phyloP scores from a whole-genome alignment of 2,888 invertebrate species.

The Aleiodes alternator region DNA sequence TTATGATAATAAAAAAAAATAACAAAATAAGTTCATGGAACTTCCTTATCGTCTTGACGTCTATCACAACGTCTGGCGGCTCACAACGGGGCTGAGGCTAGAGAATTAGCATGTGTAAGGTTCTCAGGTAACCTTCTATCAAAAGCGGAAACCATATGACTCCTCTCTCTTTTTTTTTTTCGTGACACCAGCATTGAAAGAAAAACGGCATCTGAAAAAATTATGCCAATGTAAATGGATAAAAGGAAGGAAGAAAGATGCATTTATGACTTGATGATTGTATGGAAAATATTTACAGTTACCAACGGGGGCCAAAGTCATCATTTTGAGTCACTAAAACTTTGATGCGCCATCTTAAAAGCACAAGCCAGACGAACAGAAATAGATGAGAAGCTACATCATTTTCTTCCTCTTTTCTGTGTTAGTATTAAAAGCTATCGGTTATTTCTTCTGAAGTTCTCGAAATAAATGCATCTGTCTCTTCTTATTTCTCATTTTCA shows the following conservation, averaged over 20 bases:
- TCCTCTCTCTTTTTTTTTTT: constrained; percentile 4
- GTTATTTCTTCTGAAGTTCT: constrained; percentile 11
- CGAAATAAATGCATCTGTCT: neutral
- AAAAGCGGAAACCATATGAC: constrained; percentile 21
- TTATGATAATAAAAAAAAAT: neutral
- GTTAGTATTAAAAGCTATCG: constrained; percentile 1
- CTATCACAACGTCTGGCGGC: constrained; percentile 18
- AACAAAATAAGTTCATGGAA: constrained; percentile 21
- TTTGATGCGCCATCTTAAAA: neutral
- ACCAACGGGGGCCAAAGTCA: constrained; percentile 5
- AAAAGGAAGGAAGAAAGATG: too few species aligned
- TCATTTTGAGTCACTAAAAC: constrained; percentile 26
- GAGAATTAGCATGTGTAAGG: constrained; percentile 23
- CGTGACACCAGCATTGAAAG: neutral
- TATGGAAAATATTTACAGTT: constrained; percentile 10
- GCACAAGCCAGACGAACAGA: constrained; percentile 6
- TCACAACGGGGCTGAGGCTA: neutral
- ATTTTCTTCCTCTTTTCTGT: constrained; percentile 16
- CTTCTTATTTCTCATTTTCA: constrained; percentile 21
- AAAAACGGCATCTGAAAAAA: neutral
- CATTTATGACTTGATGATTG: too few species aligned
- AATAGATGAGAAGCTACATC: constrained; percentile 37
- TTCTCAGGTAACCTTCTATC: constrained; percentile 24
- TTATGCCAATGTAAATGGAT: neutral
- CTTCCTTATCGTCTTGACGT: constrained; percentile 18